These are phyloP conservation scores for Ischnura elegans DNA, from an alignment of 2,888 invertebrate species.

Conservation along the genomic window DNA sequence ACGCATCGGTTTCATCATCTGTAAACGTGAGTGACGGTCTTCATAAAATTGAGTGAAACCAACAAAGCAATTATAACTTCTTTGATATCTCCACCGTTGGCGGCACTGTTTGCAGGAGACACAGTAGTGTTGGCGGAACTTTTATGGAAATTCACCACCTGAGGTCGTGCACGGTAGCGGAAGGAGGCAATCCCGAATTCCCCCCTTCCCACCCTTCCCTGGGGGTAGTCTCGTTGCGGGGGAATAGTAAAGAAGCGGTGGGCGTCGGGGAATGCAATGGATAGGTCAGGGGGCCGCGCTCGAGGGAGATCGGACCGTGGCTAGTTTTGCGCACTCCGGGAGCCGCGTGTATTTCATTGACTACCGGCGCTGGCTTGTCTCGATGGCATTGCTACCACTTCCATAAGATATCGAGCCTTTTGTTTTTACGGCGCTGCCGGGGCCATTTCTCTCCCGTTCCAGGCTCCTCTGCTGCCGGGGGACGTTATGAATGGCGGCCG, in stretches of 20 bases:
- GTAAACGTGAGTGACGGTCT: no score
- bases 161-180: neutral
- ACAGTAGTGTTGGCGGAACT: neutral
- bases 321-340: slow-evolving; percentile 36
- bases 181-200: neutral
- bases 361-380: slow-evolving; percentile 53
- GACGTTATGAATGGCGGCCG: slow-evolving; percentile 10
- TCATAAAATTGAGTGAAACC: no score
- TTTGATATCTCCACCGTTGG: no score
- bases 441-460: neutral
- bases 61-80: no score
- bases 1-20: no score
- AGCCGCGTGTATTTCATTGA: slow-evolving; percentile 61
- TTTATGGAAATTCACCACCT: neutral
- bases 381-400: slow-evolving; percentile 58
- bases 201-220: no score
- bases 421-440: slow-evolving; percentile 15
- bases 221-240: no score
- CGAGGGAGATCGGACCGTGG: neutral
- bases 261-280: neutral
- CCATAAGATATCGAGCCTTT: slow-evolving; percentile 26
- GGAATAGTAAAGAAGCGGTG: neutral
- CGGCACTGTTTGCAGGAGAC: neutral
- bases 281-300: neutral
- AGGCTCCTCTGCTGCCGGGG: neutral